Base-by-base conservation (phyloP, 2,797 vertebrate genomes). In the Premnoplex brunnescens region DNA sequence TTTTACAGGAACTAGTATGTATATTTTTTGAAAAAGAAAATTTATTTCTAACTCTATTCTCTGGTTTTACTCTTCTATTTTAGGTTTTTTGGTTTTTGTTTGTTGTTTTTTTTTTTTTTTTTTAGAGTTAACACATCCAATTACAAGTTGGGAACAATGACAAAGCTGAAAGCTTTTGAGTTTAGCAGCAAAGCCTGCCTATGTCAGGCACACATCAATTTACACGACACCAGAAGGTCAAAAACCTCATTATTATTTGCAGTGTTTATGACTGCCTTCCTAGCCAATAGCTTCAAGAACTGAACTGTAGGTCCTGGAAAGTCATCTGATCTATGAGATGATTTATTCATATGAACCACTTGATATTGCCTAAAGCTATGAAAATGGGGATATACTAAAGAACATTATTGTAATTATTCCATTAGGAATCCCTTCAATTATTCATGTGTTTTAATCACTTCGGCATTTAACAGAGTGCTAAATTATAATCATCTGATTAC, bases 371-470 rank as follows among this genome's bases (percentile, higher is more conserved):
- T 79, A 79, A 75, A 94, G 91, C 80, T 79, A 41, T 71, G 64
- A 93, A 96, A 94, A 91, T 39, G 68, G 36, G 44, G 28, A 72
- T 93, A 86, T 56, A 30, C 14, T 59, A 75, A 81, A 76, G 43
- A 91, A 91, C 54, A 54, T 67, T 88, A 74, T 63, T 94, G 39
- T 88, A 89, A 94, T 97, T 89, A 93, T 94, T 95, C 69, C 63
- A 69, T 95, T 94, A 95, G 55, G 80, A 89, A 92, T 84, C 1
- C 24, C 7, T 95, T 96, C 46, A 80, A 55, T 95, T 95, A 95
- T 95, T 89, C 76, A 95, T 83, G 46, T 94, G 54, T 88, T 94
- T 91, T 93, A 95, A 95, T 93, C 85, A 93, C 66, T 64, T 85
- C 75, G 73, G 68, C 88, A 94, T 93, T 96, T 93, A 91, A 76